Base-by-base conservation (phyloP, 2,797 vertebrate genomes). In the Hoplostethus atlanticus region DNA sequence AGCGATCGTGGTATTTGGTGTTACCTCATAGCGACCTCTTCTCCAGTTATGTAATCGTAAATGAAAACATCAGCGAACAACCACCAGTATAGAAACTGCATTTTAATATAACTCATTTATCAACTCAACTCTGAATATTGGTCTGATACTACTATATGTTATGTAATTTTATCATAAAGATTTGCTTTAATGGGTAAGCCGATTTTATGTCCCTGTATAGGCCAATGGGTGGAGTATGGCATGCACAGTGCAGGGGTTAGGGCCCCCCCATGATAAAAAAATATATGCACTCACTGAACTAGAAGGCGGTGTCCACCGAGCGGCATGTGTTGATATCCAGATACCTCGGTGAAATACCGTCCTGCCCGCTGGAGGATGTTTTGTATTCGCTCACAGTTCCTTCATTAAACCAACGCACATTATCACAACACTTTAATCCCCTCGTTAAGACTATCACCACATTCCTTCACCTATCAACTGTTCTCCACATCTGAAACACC, bases 1-100 rank as follows among this genome's bases (percentile, higher is more conserved):
- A 88, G 83, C 68, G 77, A 62, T 92, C 73, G 75, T 63, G 73
- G 81, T 58, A 38, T 72, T 63, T 67, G 53, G 63, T 80, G 63
- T 73, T 65, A 42, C 31, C 48, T 54, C 51, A 52, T 46, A 57
- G 53, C 58, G 63, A 87, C 79, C 51, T 63, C 38, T 75, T 46
- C 64, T 53, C 42, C 60, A 68, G 48, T 79, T 85, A 83, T 64
- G 64, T 31, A 87, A 83, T 8, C 10, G 34, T 31, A 56, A 77
- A 73, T 64, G 2, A 69, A 65, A 80, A 62, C 61, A 79, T 10
- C 1, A 71, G 59, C 62, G 21, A 64, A 62, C 42, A 13, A 60
- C 66, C 50, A 30, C 38, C 42, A 42, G 13, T 15, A 51, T 38
- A 59, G 51, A 56, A 42, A 50, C n/a, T 36, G 25, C 17, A 58